Evolutionary conservation across 2,113 vertebrate species (phyloP), one percentile per base, ranked within the genome.

Genomic region (Lynx canadensis): DNA sequence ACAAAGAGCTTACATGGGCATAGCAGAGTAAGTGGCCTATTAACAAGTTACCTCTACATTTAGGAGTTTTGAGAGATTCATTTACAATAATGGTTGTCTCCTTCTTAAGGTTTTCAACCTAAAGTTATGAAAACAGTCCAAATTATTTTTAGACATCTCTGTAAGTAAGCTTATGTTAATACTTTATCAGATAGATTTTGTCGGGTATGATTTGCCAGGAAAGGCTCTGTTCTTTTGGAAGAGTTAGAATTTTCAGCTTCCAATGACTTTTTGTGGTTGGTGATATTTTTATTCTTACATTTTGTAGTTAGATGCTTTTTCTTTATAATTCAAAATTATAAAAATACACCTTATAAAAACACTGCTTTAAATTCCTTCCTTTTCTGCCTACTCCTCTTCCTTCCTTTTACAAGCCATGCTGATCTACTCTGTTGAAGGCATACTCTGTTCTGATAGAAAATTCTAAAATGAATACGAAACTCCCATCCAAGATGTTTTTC

Each of bases 291-390:
- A 96, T 94, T 87, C 73, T 80, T 91, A 71, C 1, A 74, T 85
- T 85, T 97, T 83, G 45, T 84, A 79, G 79, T 88, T 82, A 78
- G 27, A n/a, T 81, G 3, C n/a, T 91, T 97, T 96, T n/a, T 85
- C 25, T 94, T 73, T 92, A 25, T 82, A 55, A 74, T 69, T 95
- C 55, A 89, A 83, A 87, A 66, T 84, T 52, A 69, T 85, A 45
- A 94, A 88, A 76, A 69, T 84, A 50, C 36, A 60, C 14, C 18
- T 91, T 68, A 71, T 1, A 38, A 69, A 95, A 79, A 63, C 83
- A 48, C 86, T 60, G 60, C 63, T 88, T 7, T 71, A 78, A 82
- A 31, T 52, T 45, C 12, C 9, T 55, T 89, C 5, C 8, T 38
- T 84, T 78, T 57, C 29, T 69, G 79, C 36, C 27, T 38, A 57